Base-by-base conservation (phyloP, 2,797 vertebrate species). In the Fundulus diaphanus region DNA sequence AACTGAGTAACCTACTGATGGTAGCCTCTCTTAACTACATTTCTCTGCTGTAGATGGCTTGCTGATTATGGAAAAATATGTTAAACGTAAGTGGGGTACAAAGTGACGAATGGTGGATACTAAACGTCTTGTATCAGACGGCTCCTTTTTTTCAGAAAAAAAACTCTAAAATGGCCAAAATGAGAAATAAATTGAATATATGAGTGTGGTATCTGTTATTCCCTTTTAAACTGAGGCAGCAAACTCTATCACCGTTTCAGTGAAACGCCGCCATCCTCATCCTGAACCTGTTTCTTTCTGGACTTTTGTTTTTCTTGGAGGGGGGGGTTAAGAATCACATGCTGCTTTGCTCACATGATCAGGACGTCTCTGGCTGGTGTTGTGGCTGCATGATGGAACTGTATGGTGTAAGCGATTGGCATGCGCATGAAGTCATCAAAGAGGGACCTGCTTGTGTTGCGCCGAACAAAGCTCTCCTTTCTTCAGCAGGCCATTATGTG, bases 371-470 rank as follows among this genome's bases (percentile, higher is more conserved):
- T 76, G 52, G 73, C 77, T 81, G 81, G 82, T 85, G 68, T 76
- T 63, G 74, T 67, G 78, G 80, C 79, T 65, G 46, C 77, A 76
- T 85, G 87, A 85, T 76, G 73, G 85, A 82, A 86, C 91, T 92
- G 92, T 90, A 44, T 85, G 82, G 90, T 33, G 78, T 77, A 85
- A 93, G 84, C 92, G 92, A 92, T 91, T 87, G 92, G 91, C 92
- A 87, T 90, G 88, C 88, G 85, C 89, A 91, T 90, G 84, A 87
- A 94, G 92, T 94, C 91, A 90, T 93, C 92, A 92, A 92, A 93
- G 90, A 92, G 92, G 92, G 93, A 92, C 92, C 90, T 90, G 90
- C 90, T 92, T 91, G 92, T 91, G 90, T 92, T 92, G 86, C 82
- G 71, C 8, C 2, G 82, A 90, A 94, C 94, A 94, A 94, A 93